A percentile compares a stretch with the other conserved stretches of the same genome.
phyloP scores from a whole-genome alignment of 2,113 vertebrate species.

The Atlantisia rogersi region DNA sequence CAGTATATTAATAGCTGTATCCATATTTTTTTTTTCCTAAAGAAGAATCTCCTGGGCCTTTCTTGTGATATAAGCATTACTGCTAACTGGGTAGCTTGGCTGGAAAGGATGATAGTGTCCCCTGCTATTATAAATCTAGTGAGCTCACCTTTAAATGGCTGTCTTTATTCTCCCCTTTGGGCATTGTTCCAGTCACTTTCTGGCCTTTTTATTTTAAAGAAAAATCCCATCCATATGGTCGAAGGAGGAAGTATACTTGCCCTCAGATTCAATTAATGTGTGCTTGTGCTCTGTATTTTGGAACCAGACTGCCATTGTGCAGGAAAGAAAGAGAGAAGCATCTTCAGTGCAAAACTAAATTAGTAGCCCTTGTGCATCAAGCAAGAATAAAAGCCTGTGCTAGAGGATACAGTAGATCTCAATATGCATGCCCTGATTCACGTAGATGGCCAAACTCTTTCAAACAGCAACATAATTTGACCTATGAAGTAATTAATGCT shows the following conservation, averaged over 20 bases:
- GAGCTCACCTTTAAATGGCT: slow-evolving; percentile 54
- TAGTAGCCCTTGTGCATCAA: slow-evolving; percentile 15
- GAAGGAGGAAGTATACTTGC: slow-evolving; percentile 12
- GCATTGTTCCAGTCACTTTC: slow-evolving; percentile 54
- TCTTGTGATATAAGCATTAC: not conserved
- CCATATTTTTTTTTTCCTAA: slow-evolving; percentile 57
- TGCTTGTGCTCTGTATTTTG: slow-evolving; percentile 6
- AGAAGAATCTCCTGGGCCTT: slow-evolving; percentile 20
- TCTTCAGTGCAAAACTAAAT: slow-evolving; percentile 34
- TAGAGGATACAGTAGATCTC: slow-evolving; percentile 17
- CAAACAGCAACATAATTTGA: slow-evolving; percentile 28
- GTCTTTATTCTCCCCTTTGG: slow-evolving; percentile 59
- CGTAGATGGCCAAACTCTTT: not conserved
- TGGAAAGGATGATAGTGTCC: slow-evolving; percentile 30
- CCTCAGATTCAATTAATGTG: slow-evolving; percentile 20
- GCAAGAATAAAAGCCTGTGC: not conserved
- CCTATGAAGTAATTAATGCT: slow-evolving; percentile 55
- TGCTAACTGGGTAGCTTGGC: slow-evolving; percentile 15
- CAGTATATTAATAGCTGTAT: slow-evolving; percentile 24
- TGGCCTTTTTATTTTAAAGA: slow-evolving; percentile 62
- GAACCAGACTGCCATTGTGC: not conserved
- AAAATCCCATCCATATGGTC: slow-evolving; percentile 2
- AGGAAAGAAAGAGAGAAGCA: not conserved
- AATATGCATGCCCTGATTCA: slow-evolving; percentile 2
- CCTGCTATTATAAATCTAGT: slow-evolving; percentile 49